Evolutionary conservation across 2,888 invertebrate genomes (phyloP), one percentile per base, ranked within the genome.

Genomic region (Gnatocerus cornutus): DNA sequence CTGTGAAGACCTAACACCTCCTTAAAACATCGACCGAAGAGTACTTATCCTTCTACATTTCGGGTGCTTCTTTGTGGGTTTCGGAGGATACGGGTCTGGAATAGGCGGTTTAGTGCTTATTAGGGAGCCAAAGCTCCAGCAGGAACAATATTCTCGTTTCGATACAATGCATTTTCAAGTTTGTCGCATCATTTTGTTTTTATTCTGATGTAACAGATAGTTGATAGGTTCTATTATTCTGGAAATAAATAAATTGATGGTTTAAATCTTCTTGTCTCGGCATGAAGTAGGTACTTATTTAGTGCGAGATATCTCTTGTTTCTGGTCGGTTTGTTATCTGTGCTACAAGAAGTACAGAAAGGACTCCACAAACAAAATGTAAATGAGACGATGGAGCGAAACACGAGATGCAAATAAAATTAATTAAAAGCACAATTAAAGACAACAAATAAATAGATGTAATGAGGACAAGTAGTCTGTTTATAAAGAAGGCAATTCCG

Each of bases 381-480:
- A 55, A 55, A 55, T 55, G 55, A 37, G 33, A 41, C 39, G 55
- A 55, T 61, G 16, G 46, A 61, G 16, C 29, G 46, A 21, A 48
- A 61, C 45, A 12, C 21, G 41, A 55, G 43, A 58, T 37, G 33
- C 46, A 46, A 46, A 61, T 61, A 61, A 61, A 46, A 61, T 61
- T 61, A 61, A 61, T 61, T 46, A 61, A 45, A 59, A 59, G 43
- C 45, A 30, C 46, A 30, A 46, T 61, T 46, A 43, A 61, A 61
- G 33, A 33, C 30, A 21, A 33, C 59, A 61, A 48, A 61, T 48
- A 61, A 61, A 61, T 61, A 37, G 37, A 48, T 48, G 59, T 61
- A 61, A 46, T 10, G 61, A 33, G 48, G 48, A 21, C 48, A 61
- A 59, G 61, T 61, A 61, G 61, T 48, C 61, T 61, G 48, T 61